A percentile compares a stretch with the other conserved stretches of the same genome.
Conservation (phyloP, 2,888 invertebrate species). For the Ormyrus labotus region DNA sequence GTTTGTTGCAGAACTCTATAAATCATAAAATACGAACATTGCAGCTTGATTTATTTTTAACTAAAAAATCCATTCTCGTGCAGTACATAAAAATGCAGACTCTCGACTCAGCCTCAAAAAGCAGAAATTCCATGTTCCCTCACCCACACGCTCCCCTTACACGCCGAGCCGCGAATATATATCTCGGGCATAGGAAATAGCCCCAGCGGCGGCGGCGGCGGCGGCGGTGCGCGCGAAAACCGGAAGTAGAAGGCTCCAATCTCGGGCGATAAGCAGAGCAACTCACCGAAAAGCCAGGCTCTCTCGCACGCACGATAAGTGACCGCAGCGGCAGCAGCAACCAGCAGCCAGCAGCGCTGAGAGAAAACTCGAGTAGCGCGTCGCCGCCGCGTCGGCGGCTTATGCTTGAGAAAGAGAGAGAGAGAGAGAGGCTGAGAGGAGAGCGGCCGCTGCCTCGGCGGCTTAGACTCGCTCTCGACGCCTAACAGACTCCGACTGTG, state of each 20-base stretch:
- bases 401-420: slow-evolving; percentile 6
- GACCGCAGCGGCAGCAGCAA: neutral
- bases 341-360: neutral
- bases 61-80: too few species aligned
- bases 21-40: too few species aligned
- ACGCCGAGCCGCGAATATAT: neutral
- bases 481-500: slow-evolving; percentile 57
- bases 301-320: neutral
- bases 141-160: too few species aligned
- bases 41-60: too few species aligned
- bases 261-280: neutral
- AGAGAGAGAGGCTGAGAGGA: neutral
- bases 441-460: slow-evolving; percentile 27
- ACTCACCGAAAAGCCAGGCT: neutral
- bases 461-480: slow-evolving; percentile 54
- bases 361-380: neutral
- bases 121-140: too few species aligned
- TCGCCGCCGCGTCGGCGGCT: slow-evolving; percentile 15
- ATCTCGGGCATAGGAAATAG: slow-evolving; percentile 7
- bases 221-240: slow-evolving; percentile 15
- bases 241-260: slow-evolving; percentile 6
- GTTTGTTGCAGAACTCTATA: too few species aligned
- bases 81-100: too few species aligned
- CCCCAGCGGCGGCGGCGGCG: too few species aligned
- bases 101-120: too few species aligned